Conservation (phyloP, 1,140 invertebrate species). For the Semibalanus balanoides region DNA sequence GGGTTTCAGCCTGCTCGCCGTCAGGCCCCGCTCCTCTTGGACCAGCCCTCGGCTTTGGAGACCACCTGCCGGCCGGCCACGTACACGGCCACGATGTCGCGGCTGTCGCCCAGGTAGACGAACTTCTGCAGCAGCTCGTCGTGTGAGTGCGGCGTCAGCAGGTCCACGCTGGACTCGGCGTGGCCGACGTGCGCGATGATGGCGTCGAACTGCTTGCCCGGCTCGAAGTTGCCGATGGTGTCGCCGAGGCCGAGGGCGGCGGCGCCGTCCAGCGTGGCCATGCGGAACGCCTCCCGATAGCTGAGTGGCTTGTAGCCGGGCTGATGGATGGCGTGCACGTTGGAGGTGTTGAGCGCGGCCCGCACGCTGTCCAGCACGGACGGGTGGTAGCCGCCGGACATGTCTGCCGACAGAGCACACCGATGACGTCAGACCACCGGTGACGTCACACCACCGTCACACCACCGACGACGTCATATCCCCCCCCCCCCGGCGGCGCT, state of each 20-base stretch:
- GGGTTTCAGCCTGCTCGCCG: too few relatives aligned
- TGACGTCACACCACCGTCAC: too few relatives aligned
- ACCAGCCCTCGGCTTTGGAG: too few relatives aligned
- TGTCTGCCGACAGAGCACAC: constrained; percentile 44
- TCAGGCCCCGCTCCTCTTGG: too few relatives aligned
- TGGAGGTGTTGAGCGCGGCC: constrained; percentile 53
- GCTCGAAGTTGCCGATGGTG: constrained; percentile 57
- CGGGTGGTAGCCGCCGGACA: constrained; percentile 58
- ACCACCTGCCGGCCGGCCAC: constrained; percentile 47
- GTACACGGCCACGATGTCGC: constrained; percentile 62
- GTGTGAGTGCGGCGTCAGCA: constrained; percentile 29
- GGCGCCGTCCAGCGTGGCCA: constrained; percentile 74
- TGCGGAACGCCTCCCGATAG: constrained; percentile 61
- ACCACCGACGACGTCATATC: too few relatives aligned
- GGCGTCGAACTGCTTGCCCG: constrained; percentile 75
- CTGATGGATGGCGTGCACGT: constrained; percentile 39
- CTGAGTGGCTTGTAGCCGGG: constrained; percentile 40
- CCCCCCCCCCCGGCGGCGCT: too few relatives aligned
- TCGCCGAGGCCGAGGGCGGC: constrained; percentile 56
- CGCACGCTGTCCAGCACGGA: constrained; percentile 62
- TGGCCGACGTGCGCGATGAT: constrained; percentile 40
- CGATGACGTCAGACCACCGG: too few relatives aligned
- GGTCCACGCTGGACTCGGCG: constrained; percentile 26
- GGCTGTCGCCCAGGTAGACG: constrained; percentile 64
- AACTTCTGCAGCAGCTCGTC: constrained; percentile 60